These are phyloP conservation scores for Phortica variegata DNA, from an alignment of 1,140 invertebrate genomes.

Conservation along the genomic window DNA sequence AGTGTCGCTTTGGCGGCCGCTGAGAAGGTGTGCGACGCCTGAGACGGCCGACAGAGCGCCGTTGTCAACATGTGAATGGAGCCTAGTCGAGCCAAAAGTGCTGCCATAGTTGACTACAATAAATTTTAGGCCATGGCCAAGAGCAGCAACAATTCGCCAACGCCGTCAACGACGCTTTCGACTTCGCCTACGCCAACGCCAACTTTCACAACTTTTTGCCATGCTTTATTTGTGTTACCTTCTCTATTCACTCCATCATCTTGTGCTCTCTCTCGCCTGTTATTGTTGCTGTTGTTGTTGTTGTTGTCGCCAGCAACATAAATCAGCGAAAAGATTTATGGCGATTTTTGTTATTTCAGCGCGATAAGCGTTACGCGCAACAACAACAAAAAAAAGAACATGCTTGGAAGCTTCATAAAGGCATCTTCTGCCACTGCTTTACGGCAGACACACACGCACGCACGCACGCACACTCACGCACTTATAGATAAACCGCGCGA, in stretches of 20 bases:
- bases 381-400: not conserved
- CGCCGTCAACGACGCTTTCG: too few species aligned
- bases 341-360: conserved; percentile 46
- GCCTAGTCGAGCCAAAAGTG: too few species aligned
- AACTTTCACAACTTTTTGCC: too few species aligned
- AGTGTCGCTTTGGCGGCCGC: conserved; percentile 4
- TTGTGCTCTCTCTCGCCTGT: too few species aligned
- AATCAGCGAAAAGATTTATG: conserved; percentile 55
- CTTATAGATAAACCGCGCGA: too few species aligned
- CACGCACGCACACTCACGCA: too few species aligned
- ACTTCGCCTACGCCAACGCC: too few species aligned
- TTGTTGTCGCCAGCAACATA: conserved; percentile 31
- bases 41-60: conserved; percentile 17
- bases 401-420: not conserved
- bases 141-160: conserved; percentile 1
- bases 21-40: conserved; percentile 7
- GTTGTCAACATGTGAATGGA: conserved; percentile 33
- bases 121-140: conserved; percentile 50
- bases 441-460: too few species aligned
- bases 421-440: not conserved
- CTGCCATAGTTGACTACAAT: conserved; percentile 24
- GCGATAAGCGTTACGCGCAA: conserved; percentile 36
- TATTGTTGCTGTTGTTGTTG: too few species aligned
- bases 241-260: too few species aligned
- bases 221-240: too few species aligned